Percentiles rank a stretch among this genome's conserved stretches.
phyloP scores from a whole-genome alignment of 2,113 vertebrate species.

The Panurus biarmicus region DNA sequence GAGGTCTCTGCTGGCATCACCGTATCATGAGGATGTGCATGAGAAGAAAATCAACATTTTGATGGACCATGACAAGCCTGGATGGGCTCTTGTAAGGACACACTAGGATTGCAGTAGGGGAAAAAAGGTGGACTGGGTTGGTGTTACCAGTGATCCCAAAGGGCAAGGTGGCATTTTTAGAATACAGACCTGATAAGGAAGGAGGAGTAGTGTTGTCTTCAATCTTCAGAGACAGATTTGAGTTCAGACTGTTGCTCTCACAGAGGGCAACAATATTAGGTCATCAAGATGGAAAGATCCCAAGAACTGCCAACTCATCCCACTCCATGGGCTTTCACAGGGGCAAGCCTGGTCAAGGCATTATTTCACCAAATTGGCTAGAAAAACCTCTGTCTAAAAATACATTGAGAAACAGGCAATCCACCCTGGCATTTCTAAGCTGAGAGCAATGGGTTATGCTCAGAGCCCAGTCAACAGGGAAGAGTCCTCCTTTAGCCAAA shows the following conservation, averaged over 20 bases:
- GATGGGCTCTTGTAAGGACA: background rate
- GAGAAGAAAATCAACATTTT: background rate
- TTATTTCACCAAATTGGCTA: background rate
- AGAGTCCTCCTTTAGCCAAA: background rate
- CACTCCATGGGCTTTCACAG: background rate
- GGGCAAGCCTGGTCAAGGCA: background rate
- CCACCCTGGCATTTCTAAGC: background rate
- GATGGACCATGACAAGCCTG: background rate
- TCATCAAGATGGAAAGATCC: background rate
- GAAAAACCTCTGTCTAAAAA: background rate
- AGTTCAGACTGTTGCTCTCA: background rate
- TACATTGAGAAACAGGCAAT: background rate
- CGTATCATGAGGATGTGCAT: fast-evolving
- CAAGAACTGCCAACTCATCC: background rate
- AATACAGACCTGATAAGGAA: background rate
- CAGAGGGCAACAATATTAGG: background rate
- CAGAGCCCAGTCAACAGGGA: background rate
- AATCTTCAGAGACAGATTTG: background rate
- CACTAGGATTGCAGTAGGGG: background rate
- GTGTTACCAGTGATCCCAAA: background rate
- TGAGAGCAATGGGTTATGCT: fast-evolving
- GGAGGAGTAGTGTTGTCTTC: background rate
- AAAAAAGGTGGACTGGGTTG: background rate
- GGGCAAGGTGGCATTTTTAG: background rate
- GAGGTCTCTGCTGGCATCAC: background rate